Percentiles rank a stretch among this genome's conserved stretches.
Conservation (phyloP, 2,113 vertebrate species). For the Anoplopoma fimbria region DNA sequence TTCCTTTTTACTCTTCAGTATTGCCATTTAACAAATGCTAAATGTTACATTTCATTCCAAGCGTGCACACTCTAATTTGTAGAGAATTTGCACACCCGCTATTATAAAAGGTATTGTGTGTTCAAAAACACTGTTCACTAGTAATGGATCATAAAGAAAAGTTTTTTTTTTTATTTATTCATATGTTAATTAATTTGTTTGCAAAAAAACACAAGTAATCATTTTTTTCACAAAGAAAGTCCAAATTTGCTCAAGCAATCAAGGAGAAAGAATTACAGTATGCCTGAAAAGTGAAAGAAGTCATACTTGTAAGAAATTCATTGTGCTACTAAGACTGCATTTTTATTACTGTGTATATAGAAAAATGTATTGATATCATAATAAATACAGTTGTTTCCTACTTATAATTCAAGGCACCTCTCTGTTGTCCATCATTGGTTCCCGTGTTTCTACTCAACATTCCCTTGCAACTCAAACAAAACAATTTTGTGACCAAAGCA, state of each 20-base stretch:
- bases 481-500: too few species aligned
- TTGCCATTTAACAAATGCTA: conserved; percentile 44
- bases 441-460: conserved; percentile 8
- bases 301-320: conserved; percentile 74
- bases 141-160: conserved; percentile 58
- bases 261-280: conserved; percentile 57
- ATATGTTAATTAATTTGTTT: conserved; percentile 66
- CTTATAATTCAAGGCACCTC: conserved; percentile 77
- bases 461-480: too few species aligned
- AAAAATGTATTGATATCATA: conserved; percentile 84
- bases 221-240: conserved; percentile 46
- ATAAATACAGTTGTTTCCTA: conserved; percentile 86
- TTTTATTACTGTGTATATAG: conserved; percentile 85
- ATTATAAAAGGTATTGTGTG: conserved; percentile 45
- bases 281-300: conserved; percentile 57
- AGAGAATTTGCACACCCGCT: conserved; percentile 60
- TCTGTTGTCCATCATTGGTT: conserved; percentile 7
- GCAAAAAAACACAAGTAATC: conserved; percentile 22
- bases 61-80: conserved; percentile 44
- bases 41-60: conserved; percentile 30
- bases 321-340: conserved; percentile 79
- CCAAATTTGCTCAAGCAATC: conserved; percentile 81
- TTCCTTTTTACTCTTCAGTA: conserved; percentile 45
- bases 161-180: conserved; percentile 77
- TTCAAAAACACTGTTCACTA: conserved; percentile 52